Conservation (phyloP, 2,797 vertebrate species). For the Propithecus perrieri region DNA sequence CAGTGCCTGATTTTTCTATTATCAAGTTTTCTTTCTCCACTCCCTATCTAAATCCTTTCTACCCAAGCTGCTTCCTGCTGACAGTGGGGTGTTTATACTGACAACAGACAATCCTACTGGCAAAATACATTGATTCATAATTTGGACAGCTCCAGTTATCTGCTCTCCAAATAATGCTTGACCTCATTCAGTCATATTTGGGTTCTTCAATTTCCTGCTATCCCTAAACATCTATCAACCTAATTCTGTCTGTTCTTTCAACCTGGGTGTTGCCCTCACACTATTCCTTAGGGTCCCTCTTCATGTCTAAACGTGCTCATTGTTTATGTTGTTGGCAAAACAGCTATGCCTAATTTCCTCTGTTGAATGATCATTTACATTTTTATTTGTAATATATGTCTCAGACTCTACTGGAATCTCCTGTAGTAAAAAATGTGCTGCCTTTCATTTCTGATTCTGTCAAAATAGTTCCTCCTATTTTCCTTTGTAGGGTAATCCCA, state of each 20-base stretch:
- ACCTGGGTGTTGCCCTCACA: background rate
- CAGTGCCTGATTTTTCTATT: background rate
- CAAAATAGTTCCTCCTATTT: constrained; percentile 11
- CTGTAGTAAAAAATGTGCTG: background rate
- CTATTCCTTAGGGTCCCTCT: background rate
- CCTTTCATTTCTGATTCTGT: constrained; percentile 27
- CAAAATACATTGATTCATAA: constrained; percentile 67
- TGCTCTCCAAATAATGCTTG: constrained; percentile 65
- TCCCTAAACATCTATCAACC: constrained; percentile 55
- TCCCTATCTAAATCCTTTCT: constrained; percentile 8
- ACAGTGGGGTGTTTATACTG: constrained; percentile 13
- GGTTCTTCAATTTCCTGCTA: constrained; percentile 52
- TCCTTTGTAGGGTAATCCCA: background rate
- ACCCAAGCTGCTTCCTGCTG: background rate
- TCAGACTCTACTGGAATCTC: background rate
- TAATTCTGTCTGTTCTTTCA: constrained; percentile 67
- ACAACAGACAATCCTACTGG: constrained; percentile 50
- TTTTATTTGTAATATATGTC: background rate
- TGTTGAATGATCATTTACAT: background rate
- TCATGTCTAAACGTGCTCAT: constrained; percentile 20
- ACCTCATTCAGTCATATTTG: constrained; percentile 66
- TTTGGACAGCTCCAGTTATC: constrained; percentile 62
- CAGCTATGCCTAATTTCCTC: background rate
- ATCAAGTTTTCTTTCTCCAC: constrained; percentile 32
- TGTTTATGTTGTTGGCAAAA: background rate